These are phyloP conservation scores for Tachysurus fulvidraco DNA, from an alignment of 2,113 vertebrate species.

Conservation along the genomic window DNA sequence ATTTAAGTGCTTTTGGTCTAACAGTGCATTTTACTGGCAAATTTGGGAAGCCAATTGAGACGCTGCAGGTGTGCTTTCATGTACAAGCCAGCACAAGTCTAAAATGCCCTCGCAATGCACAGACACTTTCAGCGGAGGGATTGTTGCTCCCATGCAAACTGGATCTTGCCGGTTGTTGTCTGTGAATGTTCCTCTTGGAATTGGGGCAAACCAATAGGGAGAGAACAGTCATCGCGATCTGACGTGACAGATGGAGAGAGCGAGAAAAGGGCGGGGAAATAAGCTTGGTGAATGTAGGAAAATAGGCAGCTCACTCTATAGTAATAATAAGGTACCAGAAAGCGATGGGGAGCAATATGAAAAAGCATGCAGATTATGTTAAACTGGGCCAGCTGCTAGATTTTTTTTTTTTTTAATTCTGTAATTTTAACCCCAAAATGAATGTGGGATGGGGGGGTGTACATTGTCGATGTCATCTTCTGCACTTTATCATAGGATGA, in stretches of 20 bases:
- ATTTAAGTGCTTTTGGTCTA: background rate
- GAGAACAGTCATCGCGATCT: slow-evolving; percentile 36
- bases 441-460: background rate
- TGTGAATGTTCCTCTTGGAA: slow-evolving; percentile 47
- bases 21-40: slow-evolving; percentile 10
- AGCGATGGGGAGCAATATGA: background rate
- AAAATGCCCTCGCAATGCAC: slow-evolving; percentile 22
- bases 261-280: slow-evolving; percentile 9
- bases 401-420: background rate
- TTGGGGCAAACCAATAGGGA: slow-evolving; percentile 53
- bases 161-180: slow-evolving; percentile 47
- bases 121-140: slow-evolving; percentile 23
- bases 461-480: background rate
- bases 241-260: slow-evolving; percentile 52
- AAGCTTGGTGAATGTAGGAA: slow-evolving; percentile 36
- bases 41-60: background rate
- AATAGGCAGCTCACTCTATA: slow-evolving; percentile 20
- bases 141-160: slow-evolving; percentile 48
- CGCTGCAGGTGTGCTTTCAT: slow-evolving; percentile 31
- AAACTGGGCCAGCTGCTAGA: background rate
- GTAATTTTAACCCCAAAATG: background rate
- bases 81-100: slow-evolving; percentile 45
- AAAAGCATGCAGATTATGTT: background rate
- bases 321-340: background rate
- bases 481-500: background rate